A percentile compares a stretch with the other conserved stretches of the same genome.
Conservation (phyloP, 2,888 invertebrate species). For the Ornithoptera alexandrae region DNA sequence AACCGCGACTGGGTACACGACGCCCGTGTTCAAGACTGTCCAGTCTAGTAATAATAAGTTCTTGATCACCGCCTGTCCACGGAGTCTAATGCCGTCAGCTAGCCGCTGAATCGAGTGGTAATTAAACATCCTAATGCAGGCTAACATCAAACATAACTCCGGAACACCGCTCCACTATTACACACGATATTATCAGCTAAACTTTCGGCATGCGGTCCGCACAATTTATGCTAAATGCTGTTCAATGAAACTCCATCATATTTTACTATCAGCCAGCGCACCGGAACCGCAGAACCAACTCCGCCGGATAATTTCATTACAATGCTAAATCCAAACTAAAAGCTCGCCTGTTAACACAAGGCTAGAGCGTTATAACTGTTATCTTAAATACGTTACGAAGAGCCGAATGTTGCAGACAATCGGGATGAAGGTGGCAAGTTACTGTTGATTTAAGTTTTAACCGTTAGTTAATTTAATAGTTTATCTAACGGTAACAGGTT, state of each 20-base stretch:
- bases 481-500: slow-evolving; percentile 25
- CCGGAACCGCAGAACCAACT: slow-evolving; percentile 36
- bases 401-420: slow-evolving; percentile 31
- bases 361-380: slow-evolving; percentile 24
- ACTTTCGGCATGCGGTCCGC: slow-evolving; percentile 22
- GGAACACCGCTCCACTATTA: slow-evolving; percentile 9
- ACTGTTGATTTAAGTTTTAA: slow-evolving; percentile 15
- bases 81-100: no score
- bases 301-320: slow-evolving; percentile 39
- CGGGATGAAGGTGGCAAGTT: slow-evolving; percentile 35
- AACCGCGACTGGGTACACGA: no score
- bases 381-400: slow-evolving; percentile 33
- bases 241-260: slow-evolving; percentile 25
- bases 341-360: slow-evolving; percentile 31
- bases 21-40: no score
- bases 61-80: no score
- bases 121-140: neutral
- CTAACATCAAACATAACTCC: slow-evolving; percentile 12
- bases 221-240: slow-evolving; percentile 21
- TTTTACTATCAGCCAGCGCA: slow-evolving; percentile 20
- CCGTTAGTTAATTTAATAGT: slow-evolving; percentile 16
- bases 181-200: slow-evolving; percentile 19
- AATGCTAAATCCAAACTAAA: slow-evolving; percentile 38
- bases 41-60: no score
- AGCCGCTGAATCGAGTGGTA: neutral